Evolutionary conservation across 2,888 invertebrate species (phyloP).

Genomic region (Dinocampus coccinellae): DNA sequence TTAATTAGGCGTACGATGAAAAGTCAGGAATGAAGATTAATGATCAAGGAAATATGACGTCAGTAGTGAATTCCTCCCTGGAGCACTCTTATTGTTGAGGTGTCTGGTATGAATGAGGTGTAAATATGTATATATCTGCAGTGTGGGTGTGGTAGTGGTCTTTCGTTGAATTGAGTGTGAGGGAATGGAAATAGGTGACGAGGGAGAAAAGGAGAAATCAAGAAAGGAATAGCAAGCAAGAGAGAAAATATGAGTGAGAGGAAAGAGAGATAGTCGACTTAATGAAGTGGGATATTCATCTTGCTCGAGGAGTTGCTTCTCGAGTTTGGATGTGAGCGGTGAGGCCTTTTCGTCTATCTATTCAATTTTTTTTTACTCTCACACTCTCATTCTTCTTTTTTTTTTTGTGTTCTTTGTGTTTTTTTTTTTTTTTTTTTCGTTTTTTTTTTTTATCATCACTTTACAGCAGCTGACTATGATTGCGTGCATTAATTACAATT

Average conservation of each 20-base stretch:
- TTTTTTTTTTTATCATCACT: not conserved
- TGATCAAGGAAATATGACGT: conserved; percentile 24
- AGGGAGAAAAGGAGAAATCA: conserved; percentile 16
- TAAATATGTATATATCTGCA: conserved; percentile 9
- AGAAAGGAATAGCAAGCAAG: conserved; percentile 1
- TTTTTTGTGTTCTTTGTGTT: not conserved
- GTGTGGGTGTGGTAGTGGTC: conserved; percentile 18
- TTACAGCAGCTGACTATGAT: not conserved
- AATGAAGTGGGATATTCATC: conserved; percentile 59
- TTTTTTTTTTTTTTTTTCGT: not conserved
- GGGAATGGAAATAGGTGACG: conserved; percentile 28
- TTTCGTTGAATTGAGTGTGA: conserved; percentile 42
- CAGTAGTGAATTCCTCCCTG: conserved; percentile 20
- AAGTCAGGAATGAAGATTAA: conserved; percentile 20
- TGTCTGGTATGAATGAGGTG: conserved; percentile 29
- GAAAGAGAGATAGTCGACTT: conserved; percentile 18
- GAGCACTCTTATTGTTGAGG: conserved; percentile 26
- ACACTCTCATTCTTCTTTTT: not conserved
- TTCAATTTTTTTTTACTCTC: conserved; percentile 8
- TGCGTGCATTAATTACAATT: not conserved
- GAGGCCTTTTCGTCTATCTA: not conserved
- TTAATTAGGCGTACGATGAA: not conserved
- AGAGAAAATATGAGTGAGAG: conserved; percentile 4
- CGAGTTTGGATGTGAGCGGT: conserved; percentile 8
- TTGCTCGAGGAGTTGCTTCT: conserved; percentile 45